Conservation (phyloP, 1,140 invertebrate genomes). For the Drosophila lacteicornis region DNA sequence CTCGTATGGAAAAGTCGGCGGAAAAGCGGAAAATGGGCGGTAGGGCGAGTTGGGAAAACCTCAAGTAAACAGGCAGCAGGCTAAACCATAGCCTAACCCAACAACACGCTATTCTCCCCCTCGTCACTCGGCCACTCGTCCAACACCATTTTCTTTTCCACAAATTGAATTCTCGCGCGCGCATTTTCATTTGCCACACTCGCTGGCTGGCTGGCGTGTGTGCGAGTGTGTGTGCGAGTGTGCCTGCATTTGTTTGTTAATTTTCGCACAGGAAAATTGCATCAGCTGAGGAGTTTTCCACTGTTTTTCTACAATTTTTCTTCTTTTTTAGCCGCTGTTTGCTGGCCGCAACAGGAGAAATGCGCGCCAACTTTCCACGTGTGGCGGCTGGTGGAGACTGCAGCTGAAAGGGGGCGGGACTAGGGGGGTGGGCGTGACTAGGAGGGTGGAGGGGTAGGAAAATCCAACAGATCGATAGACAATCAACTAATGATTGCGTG, state of each 20-base stretch:
- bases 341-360: constrained; percentile 44
- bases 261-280: constrained; percentile 79
- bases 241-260: constrained; percentile 70
- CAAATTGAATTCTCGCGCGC: constrained; percentile 79
- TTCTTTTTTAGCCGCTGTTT: constrained; percentile 8
- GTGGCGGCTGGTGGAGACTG: constrained; percentile 10
- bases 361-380: constrained; percentile 37
- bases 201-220: neutral
- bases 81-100: constrained; percentile 35
- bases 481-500: constrained; percentile 64
- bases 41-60: constrained; percentile 36
- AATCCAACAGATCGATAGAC: constrained; percentile 53
- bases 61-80: constrained; percentile 74
- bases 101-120: constrained; percentile 18
- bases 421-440: neutral
- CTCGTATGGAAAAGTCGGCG: constrained; percentile 29
- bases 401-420: neutral
- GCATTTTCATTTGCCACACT: constrained; percentile 59
- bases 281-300: constrained; percentile 68
- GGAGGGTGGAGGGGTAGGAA: neutral
- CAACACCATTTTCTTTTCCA: constrained; percentile 59
- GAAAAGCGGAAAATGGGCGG: constrained; percentile 9
- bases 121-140: neutral
- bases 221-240: constrained; percentile 26
- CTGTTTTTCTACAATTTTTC: constrained; percentile 17